phyloP scores from a whole-genome alignment of 2,888 invertebrate genomes.

The Vesta saturnalis region DNA sequence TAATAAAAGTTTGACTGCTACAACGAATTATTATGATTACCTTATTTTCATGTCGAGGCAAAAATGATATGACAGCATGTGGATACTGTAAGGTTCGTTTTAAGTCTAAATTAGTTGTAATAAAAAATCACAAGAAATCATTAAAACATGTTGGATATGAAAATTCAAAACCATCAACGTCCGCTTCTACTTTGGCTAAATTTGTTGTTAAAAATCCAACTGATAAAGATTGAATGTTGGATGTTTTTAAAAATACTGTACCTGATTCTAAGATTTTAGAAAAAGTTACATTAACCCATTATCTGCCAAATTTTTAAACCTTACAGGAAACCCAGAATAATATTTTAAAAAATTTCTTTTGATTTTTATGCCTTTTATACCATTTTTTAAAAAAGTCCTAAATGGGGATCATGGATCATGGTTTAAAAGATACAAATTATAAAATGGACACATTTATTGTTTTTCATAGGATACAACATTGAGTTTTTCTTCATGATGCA shows the following conservation, averaged over 20 bases:
- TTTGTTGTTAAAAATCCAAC: no score
- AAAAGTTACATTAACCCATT: background rate
- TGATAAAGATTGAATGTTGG: background rate
- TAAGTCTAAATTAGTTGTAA: background rate
- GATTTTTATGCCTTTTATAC: no score
- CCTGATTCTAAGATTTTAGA: background rate
- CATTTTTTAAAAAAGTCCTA: no score
- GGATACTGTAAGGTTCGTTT: background rate
- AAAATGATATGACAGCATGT: background rate
- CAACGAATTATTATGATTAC: background rate
- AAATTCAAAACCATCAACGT: no score
- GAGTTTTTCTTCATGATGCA: no score
- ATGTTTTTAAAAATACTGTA: background rate
- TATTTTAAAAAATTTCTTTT: no score
- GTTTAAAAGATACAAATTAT: background rate
- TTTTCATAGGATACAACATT: no score
- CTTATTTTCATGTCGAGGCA: background rate
- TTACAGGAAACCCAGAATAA: no score
- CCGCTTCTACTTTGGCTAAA: no score
- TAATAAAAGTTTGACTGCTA: background rate
- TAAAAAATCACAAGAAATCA: background rate
- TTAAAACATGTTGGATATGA: background rate
- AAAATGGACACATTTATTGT: no score
- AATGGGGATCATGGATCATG: background rate
- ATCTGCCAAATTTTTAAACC: no score